Conservation (phyloP, 2,113 vertebrate species). For the Addax nasomaculatus region DNA sequence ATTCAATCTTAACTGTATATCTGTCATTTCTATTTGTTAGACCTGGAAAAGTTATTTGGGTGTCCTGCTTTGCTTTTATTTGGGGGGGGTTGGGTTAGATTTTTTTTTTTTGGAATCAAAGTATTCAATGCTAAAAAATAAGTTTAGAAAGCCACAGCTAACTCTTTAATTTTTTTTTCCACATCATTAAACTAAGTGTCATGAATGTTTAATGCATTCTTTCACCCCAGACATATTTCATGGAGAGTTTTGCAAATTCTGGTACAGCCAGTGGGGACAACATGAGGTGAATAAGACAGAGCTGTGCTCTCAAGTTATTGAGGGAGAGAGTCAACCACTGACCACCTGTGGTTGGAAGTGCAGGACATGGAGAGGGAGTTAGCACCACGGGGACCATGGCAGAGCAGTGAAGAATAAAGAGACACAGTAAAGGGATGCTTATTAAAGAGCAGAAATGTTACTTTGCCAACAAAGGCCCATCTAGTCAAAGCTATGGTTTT, state of each 20-base stretch:
- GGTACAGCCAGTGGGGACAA: not conserved
- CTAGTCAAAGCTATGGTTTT: not conserved
- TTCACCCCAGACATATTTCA: not conserved
- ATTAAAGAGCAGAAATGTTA: not conserved
- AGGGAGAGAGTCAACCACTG: not conserved
- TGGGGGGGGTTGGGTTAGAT: not conserved
- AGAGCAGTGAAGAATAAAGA: not conserved
- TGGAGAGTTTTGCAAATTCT: not conserved
- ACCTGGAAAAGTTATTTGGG: not conserved
- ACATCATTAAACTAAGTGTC: not conserved
- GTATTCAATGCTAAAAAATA: not conserved
- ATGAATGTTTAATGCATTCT: not conserved
- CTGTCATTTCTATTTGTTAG: not conserved
- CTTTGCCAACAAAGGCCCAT: not conserved
- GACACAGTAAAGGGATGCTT: not conserved
- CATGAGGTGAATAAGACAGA: not conserved
- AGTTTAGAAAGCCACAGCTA: not conserved
- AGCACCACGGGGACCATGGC: fast-evolving
- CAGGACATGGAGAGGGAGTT: not conserved
- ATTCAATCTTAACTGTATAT: not conserved
- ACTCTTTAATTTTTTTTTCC: not conserved
- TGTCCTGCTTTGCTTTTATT: not conserved
- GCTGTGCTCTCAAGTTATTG: not conserved
- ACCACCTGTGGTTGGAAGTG: not conserved
- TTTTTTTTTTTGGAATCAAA: not conserved